Evolutionary conservation across 1,140 invertebrate genomes (phyloP), one percentile per base, ranked within the genome.

Genomic region (Drosophila pandora): DNA sequence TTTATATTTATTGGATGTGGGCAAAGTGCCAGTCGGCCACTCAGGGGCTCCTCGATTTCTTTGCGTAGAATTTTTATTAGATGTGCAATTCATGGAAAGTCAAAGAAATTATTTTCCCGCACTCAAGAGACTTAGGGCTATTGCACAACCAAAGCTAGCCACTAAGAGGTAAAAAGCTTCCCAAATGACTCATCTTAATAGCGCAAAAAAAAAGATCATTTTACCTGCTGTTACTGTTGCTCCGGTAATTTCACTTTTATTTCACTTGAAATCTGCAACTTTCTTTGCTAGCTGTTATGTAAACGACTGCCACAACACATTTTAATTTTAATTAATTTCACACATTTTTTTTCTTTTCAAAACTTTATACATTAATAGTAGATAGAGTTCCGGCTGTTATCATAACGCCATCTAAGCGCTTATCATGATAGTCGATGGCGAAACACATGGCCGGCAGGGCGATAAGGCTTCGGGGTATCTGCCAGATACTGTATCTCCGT

Each of bases 191-290:
- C 81, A 80, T 65, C 49, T 52, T 28, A 45, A 47, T 72, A 72
- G 57, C 52, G 52, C 25, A 50, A 59, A 59, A 30, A 56, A 30
- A 28, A 57, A 30, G 7, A 23, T 28, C 28, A 28, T 8, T 52
- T 53, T 61, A 62, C 63, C 28, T 55, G 34, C 49, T 30, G 48
- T 12, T 49, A 9, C 48, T 30, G 48, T 7, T 53, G 30, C 50
- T 53, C 50, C 21, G 34, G 45, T 67, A 76, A 83, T 83, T 83
- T 85, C 81, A 70, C 82, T 87, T 84, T 87, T 64, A 57, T 69
- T 77, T 80, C 48, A 28, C 30, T 49, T 50, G 67, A 67, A 81
- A 72, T 52, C 68, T 21, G 54, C 45, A 47, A 84, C 80, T 85
- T 84, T 85, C 81, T 13, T 80, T 58, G 54, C 34, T 10, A 17